Evolutionary conservation across 2,797 vertebrate genomes (phyloP), one percentile per base, ranked within the genome.

Genomic region (Rhinichthys osculus): DNA sequence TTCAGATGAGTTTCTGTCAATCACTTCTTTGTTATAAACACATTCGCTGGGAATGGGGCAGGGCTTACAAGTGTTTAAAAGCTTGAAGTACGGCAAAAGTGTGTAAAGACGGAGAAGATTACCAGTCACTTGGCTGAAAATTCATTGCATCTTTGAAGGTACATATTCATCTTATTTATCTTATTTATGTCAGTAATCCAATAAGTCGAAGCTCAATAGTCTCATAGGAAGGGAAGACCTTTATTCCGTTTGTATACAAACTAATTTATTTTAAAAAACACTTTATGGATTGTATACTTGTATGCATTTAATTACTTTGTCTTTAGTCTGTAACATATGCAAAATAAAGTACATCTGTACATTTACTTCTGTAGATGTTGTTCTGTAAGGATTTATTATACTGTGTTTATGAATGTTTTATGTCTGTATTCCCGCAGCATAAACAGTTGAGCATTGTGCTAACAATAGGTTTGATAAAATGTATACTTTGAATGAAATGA

Each of bases 101-200:
- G 66, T 64, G 7, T 44, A 40, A 66, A 67, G 42, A 66, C 33
- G 70, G 33, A 72, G 17, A 77, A 3, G 44, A 27, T 47, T 44
- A 30, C 54, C 54, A 44, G 8, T 73, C 27, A 40, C 38, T 77
- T 67, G 42, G 33, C 14, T 13, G 33, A 52, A 74, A 1, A 40
- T 13, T 69, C 47, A 17, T 33, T 59, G n/a, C 38, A 59, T 11
- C 50, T 5, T 38, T 52, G 8, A 84, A 84, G 33, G 82, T 84
- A 77, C 1, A 33, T 40, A 27, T 50, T 16, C 21, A 40, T 47
- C 10, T 77, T 42, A 30, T 77, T 66, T 3, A 40, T 47, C 10
- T 77, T 42, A 30, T 77, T 66, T 3, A 74, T 62, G 30, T 72
- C 6, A 62, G 21, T n/a, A 40, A 40, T 70, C 19, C 17, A 21